Evolutionary conservation across 2,888 invertebrate genomes (phyloP), one percentile per base, ranked within the genome.

Genomic region (Glyphotaelius pellucidus): DNA sequence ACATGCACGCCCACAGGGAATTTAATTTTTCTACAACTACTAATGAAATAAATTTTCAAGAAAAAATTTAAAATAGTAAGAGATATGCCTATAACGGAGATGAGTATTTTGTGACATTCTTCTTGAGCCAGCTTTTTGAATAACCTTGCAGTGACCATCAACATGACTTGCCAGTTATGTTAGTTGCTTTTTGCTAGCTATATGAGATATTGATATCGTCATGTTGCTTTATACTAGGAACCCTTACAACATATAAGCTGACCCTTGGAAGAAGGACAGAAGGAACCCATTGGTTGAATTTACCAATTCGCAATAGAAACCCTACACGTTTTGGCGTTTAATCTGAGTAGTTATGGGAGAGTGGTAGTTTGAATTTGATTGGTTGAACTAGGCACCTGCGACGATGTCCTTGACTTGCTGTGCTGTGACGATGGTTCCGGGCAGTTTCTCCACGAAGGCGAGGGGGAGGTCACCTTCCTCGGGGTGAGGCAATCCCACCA

Each of bases 401-500:
- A 93, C 85, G 67, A 90, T 67, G 35, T 93, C 88, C 47, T 92
- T 90, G 42, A 93, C 84, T 15, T 92, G 47, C 12, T 93, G 31
- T n/a, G 90, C 93, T n/a, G 92, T 90, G n/a, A 93, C 85, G 19
- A 32, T 81, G 25, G 85, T 42, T 25, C 92, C 93, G 5, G 79
- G 88, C 0, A 32, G 38, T 42, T 83, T 47, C 83, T 93, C 91
- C 11, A 93, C 91, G 35, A 92, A 90, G 15, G 93, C 93, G 85
- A 89, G 88, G n/a, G 93, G 90, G n/a, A 88, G 86, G 32, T 93
- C 90, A 52, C 92, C 92, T 47, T 89, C 81, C 14, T 84, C 84
- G n/a, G 83, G 32, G 42, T 92, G 89, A 38, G 92, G 93, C 35
- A 83, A 31, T 30, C 93, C 93, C 12, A 93, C 92, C 31, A 93